These are phyloP conservation scores for Nomia melanderi DNA, from an alignment of 1,140 invertebrate genomes.

Conservation along the genomic window DNA sequence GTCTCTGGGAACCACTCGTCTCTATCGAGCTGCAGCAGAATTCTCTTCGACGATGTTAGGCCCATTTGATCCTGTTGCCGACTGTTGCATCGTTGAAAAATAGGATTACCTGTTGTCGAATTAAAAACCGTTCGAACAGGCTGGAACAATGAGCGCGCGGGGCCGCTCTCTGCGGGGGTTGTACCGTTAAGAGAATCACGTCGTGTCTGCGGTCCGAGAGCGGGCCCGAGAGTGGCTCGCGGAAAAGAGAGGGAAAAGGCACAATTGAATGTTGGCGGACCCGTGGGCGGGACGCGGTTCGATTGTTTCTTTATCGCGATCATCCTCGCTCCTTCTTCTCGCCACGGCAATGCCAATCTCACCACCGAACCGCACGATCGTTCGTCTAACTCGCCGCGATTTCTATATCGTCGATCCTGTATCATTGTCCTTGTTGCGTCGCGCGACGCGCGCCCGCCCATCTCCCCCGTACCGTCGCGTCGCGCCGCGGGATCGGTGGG, in stretches of 20 bases:
- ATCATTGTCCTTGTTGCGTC: conserved; percentile 49
- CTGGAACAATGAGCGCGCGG: conserved; percentile 32
- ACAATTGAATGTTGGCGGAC: conserved; percentile 73
- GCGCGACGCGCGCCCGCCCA: conserved; percentile 18
- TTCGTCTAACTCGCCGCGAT: conserved; percentile 34
- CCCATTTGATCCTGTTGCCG: neutral
- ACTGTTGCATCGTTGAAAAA: neutral
- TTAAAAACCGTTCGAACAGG: conserved; percentile 25
- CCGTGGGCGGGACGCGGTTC: conserved; percentile 70
- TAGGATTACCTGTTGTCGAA: conserved; percentile 18
- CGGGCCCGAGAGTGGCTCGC: conserved; percentile 3
- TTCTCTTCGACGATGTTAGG: neutral
- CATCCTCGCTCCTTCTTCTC: conserved; percentile 67
- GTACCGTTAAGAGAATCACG: conserved; percentile 45
- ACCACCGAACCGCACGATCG: conserved; percentile 60
- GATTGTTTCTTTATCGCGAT: conserved; percentile 78
- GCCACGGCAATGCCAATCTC: conserved; percentile 59
- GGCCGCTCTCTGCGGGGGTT: conserved; percentile 37
- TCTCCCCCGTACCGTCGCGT: too few species aligned
- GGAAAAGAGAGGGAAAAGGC: conserved; percentile 51
- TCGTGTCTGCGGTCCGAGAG: conserved; percentile 26
- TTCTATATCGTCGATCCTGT: conserved; percentile 39
- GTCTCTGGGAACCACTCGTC: neutral
- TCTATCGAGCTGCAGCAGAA: too few species aligned
- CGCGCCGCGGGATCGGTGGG: conserved; percentile 55